Evolutionary conservation across 2,113 vertebrate genomes (phyloP), one percentile per base, ranked within the genome.

Genomic region (Mesoclemmys tuberculata): DNA sequence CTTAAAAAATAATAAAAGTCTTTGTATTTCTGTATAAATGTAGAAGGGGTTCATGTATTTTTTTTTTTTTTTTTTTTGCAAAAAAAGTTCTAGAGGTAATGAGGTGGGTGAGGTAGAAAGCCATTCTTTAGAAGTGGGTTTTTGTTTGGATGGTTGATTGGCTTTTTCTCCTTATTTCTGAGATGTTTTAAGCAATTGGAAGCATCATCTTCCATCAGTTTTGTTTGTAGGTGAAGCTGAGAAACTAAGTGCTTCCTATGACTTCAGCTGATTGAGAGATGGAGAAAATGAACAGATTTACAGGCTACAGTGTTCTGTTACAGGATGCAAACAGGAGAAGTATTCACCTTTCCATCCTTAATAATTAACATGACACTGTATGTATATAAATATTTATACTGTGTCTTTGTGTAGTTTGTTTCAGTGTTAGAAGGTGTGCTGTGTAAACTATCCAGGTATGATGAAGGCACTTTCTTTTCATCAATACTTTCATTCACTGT

Each of bases 401-500:
- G 16, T 95, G 68, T 44, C 90, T 97, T 89, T 89, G 94, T 96
- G 14, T 95, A 99, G 99, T 99, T 99, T 97, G 97, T 98, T 87
- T 98, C 98, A 38, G 99, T 99, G 93, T 96, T 99, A 91, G 99
- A 99, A 93, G 96, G 98, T 24, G 98, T 99, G 78, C 98, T 99
- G 89, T 99, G 99, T 94, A 99, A 99, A 94, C 98, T 99, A 84
- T 99, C 99, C 8, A 98, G 99, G 97, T 99, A 99, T 3, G 99
- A 99, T 86, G 99, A 99, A 98, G 99, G 99, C 89, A 99, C 99
- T 14, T 99, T 99, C 98, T 99, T 99, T 96, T 99, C 99, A 31
- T 99, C 99, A 22, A 98, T 99, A 93, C 99, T 99, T 94, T 99
- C 99, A 71, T 99, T 99, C 98, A 99, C 99, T 94, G 99, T 99